Evolutionary conservation across 1,140 invertebrate genomes (phyloP), one percentile per base, ranked within the genome.

Genomic region (Anastatus disparis): DNA sequence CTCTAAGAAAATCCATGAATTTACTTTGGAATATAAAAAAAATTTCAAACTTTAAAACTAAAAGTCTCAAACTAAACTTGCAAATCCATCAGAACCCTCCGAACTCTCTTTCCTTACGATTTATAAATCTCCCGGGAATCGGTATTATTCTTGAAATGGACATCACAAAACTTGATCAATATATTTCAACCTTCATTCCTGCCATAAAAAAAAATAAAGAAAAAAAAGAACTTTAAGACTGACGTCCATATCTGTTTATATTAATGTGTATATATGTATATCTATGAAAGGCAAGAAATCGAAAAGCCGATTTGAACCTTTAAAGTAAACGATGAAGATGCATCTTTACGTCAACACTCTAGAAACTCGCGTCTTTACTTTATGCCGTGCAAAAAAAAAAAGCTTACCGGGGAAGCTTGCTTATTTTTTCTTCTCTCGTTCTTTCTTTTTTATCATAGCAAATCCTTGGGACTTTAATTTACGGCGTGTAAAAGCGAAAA

Each of bases 381-480:
- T n/a, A n/a, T n/a, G 24, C 59, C 27, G n/a, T 8, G n/a, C 1
- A n/a, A n/a, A n/a, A n/a, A n/a, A n/a, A n/a, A n/a, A n/a, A 35
- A 58, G 31, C 38, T 48, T 40, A 46, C 27, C 13, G 15, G 29
- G 35, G 26, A 26, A 8, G 27, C 24, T 20, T 62, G 27, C 42
- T 15, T n/a, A n/a, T n/a, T n/a, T n/a, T n/a, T n/a, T n/a, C n/a
- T n/a, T n/a, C n/a, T n/a, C n/a, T n/a, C n/a, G n/a, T n/a, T n/a
- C n/a, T n/a, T n/a, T n/a, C n/a, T n/a, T n/a, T n/a, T n/a, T n/a
- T n/a, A n/a, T 26, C 20, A 13, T 20, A 52, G 24, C 40, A 46
- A 44, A 61, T 29, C 24, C 46, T 50, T 42, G 15, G 31, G 46
- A 40, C 46, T 64, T 64, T 64, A 50, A 64, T 64, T 64, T 64